These are phyloP conservation scores for Apotomis capreana DNA, from an alignment of 2,888 invertebrate species.

Conservation along the genomic window DNA sequence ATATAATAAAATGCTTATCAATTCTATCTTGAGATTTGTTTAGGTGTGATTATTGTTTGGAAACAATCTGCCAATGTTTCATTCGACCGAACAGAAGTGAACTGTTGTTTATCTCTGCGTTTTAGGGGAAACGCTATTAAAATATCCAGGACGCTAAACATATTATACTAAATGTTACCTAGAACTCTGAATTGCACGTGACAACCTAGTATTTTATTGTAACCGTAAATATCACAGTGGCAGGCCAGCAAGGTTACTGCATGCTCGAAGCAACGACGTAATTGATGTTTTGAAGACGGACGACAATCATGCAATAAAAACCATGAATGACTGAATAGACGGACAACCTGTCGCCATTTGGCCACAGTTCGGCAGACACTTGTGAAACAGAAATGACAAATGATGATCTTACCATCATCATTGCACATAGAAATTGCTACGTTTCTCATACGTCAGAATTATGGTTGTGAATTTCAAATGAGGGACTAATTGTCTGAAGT, in stretches of 20 bases:
- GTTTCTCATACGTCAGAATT: too few species aligned
- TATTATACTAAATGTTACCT: too few species aligned
- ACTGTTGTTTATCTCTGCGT: too few species aligned
- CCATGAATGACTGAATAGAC: slow-evolving; percentile 43
- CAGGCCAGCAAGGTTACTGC: slow-evolving; percentile 31
- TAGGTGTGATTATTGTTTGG: too few species aligned
- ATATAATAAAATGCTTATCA: slow-evolving; percentile 13
- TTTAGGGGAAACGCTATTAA: background rate
- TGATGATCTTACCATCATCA: background rate
- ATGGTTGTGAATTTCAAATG: too few species aligned
- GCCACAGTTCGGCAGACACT: background rate
- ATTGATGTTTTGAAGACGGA: slow-evolving; percentile 62
- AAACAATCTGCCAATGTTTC: too few species aligned
- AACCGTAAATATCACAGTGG: slow-evolving; percentile 24
- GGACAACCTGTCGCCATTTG: background rate
- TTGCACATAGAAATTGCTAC: too few species aligned
- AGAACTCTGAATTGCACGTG: background rate
- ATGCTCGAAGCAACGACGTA: slow-evolving; percentile 57
- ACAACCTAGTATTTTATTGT: slow-evolving; percentile 21
- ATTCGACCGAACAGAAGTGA: too few species aligned
- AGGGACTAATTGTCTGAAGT: too few species aligned
- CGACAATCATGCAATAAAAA: slow-evolving; percentile 71
- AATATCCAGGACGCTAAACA: background rate
- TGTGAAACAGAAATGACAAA: slow-evolving; percentile 2
- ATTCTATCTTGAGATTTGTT: too few species aligned